Evolutionary conservation across 2,888 invertebrate species (phyloP).

Genomic region (Syrphus vitripennis): DNA sequence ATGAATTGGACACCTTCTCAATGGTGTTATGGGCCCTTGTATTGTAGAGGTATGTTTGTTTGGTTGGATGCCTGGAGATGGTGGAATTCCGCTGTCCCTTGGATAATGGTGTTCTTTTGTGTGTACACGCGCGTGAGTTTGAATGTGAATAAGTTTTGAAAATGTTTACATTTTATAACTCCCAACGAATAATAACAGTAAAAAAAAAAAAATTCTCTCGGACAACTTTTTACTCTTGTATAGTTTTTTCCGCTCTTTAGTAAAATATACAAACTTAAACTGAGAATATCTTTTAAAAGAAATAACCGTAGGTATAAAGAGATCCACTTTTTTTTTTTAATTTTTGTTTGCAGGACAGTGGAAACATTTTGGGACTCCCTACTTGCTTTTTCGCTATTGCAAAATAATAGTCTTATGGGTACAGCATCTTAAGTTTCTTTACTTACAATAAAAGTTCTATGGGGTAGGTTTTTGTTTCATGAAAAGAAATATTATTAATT

Average conservation of each 20-base stretch:
- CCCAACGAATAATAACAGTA: not conserved
- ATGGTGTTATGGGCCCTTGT: not conserved
- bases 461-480: not conserved
- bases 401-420: constrained; percentile 11
- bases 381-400: not conserved
- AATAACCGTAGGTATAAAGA: constrained; percentile 1
- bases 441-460: not conserved
- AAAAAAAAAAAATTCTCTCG: constrained; percentile 16
- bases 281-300: constrained; percentile 20
- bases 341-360: constrained; percentile 2
- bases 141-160: constrained; percentile 36
- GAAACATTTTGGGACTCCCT: constrained; percentile 4
- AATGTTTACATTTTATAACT: constrained; percentile 39
- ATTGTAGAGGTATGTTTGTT: constrained; percentile 23
- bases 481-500: not conserved
- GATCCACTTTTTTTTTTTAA: not conserved
- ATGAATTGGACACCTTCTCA: constrained; percentile 39
- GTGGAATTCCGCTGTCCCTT: constrained; percentile 3
- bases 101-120: constrained; percentile 11
- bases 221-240: constrained; percentile 38
- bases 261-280: constrained; percentile 17
- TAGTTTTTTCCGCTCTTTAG: constrained; percentile 1
- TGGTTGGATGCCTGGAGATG: not conserved
- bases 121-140: constrained; percentile 16
- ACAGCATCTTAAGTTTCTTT: not conserved